Conservation (phyloP, 1,140 invertebrate genomes). For the Bombus turneri region DNA sequence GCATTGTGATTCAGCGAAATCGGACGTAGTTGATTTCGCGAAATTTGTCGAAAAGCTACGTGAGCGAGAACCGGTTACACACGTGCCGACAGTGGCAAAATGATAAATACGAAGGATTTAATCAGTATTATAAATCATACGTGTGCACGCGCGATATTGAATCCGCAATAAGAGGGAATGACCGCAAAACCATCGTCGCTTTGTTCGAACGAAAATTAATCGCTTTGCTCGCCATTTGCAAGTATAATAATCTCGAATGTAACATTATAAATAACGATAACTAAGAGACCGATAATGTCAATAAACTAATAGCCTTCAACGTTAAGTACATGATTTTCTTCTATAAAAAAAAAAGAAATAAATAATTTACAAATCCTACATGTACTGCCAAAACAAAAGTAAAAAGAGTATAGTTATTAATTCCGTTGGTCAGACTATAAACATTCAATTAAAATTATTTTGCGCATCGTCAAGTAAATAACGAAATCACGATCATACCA, state of each 20-base stretch:
- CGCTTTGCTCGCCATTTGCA: background rate
- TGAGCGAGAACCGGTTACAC: slow-evolving; percentile 44
- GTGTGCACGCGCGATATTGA: slow-evolving; percentile 11
- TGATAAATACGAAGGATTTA: slow-evolving; percentile 43
- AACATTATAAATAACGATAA: background rate
- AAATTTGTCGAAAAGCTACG: slow-evolving; percentile 47
- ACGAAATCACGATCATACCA: background rate
- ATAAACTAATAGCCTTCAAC: background rate
- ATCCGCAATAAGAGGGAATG: slow-evolving; percentile 1
- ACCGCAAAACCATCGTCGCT: slow-evolving; percentile 16
- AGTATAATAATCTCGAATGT: background rate
- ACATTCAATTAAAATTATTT: background rate
- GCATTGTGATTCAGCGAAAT: slow-evolving; percentile 15
- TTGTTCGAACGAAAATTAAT: background rate
- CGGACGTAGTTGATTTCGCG: slow-evolving; percentile 19
- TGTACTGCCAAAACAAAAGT: background rate
- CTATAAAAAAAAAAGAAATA: background rate
- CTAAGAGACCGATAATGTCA: background rate
- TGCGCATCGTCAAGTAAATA: background rate
- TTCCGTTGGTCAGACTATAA: background rate
- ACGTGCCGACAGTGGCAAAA: slow-evolving; percentile 46
- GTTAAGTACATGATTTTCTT: background rate
- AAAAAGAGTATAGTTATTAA: no score
- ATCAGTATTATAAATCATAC: slow-evolving; percentile 46
- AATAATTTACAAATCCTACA: background rate